phyloP scores from a whole-genome alignment of 2,113 vertebrate species.

The Petrocephalus microphthalmus region DNA sequence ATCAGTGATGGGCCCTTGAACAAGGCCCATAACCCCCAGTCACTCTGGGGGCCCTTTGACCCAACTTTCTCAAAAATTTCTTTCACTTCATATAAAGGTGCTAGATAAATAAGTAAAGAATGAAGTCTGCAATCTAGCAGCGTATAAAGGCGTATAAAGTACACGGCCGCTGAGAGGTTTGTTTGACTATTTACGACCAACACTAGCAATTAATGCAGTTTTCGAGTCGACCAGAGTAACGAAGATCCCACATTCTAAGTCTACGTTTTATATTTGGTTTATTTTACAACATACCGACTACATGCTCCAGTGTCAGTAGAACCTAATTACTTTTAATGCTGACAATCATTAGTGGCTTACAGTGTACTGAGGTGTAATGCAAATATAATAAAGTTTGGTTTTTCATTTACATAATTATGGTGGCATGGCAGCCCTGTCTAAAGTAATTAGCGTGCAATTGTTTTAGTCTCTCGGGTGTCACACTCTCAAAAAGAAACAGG shows the following conservation, averaged over 20 bases:
- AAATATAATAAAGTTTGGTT: background rate
- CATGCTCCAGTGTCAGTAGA: background rate
- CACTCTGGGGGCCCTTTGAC: background rate
- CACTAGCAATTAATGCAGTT: background rate
- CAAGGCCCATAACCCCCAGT: background rate
- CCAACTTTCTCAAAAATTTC: background rate
- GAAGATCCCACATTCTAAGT: background rate
- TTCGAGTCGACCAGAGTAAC: background rate
- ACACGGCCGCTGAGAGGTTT: background rate
- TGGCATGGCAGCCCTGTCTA: background rate
- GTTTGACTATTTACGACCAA: background rate
- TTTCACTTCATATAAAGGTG: background rate
- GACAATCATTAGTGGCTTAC: background rate
- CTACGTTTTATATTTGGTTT: background rate
- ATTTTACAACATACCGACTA: background rate
- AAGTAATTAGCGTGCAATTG: background rate
- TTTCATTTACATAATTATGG: slow-evolving; percentile 2
- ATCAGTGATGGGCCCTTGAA: background rate
- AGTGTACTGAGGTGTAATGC: background rate
- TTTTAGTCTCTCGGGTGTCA: background rate
- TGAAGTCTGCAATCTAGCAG: background rate
- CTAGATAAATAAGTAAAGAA: background rate
- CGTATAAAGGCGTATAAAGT: no score
- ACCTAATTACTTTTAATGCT: background rate
- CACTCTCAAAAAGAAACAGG: background rate